Conservation (phyloP, 2,888 invertebrate species). For the Eupithecia subfuscata region DNA sequence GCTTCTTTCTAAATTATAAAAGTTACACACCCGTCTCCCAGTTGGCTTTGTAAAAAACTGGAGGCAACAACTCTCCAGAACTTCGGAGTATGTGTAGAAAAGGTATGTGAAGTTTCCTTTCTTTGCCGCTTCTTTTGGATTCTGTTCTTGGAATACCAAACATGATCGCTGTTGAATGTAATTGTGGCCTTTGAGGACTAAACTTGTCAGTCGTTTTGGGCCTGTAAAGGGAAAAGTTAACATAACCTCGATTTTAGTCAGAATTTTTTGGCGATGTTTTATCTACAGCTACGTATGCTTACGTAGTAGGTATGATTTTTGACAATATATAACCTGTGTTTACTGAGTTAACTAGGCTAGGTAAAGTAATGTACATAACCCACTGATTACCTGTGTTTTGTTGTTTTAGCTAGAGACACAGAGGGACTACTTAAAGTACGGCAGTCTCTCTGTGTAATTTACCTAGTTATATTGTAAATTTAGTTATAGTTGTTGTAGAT, state of each 20-base stretch:
- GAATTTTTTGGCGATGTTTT: too few relatives aligned
- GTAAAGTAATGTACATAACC: too few relatives aligned
- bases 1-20: conserved; percentile 29
- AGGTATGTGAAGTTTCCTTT: conserved; percentile 58
- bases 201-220: conserved; percentile 58
- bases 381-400: too few relatives aligned
- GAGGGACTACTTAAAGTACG: too few relatives aligned
- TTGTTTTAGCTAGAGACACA: too few relatives aligned
- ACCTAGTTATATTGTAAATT: too few relatives aligned
- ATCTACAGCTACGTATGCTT: too few relatives aligned
- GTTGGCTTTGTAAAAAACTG: conserved; percentile 50
- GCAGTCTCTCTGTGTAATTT: too few relatives aligned
- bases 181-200: conserved; percentile 59
- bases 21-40: conserved; percentile 59
- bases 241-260: not conserved
- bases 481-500: too few relatives aligned
- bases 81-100: conserved; percentile 68
- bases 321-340: not conserved
- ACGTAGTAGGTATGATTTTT: too few relatives aligned
- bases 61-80: conserved; percentile 68
- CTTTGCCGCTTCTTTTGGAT: conserved; percentile 51
- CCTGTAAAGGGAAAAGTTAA: conserved; percentile 42
- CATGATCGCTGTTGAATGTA: conserved; percentile 64
- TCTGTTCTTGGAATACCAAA: conserved; percentile 59
- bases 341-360: too few relatives aligned